phyloP scores from a whole-genome alignment of 1,140 invertebrate species.

The Drosophila burlai region DNA sequence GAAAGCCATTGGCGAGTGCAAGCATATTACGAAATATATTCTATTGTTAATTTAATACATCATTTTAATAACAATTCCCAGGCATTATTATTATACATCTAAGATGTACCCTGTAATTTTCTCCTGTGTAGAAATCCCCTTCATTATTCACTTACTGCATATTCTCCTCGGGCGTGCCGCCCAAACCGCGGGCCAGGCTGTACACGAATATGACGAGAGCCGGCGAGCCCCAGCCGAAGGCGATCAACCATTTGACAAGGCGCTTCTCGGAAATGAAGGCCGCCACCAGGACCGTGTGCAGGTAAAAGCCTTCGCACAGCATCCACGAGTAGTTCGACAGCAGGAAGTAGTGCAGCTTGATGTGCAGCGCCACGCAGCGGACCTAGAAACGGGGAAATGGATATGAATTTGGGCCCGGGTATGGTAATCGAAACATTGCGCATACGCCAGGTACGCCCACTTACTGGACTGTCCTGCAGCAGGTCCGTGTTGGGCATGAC shows the following conservation, averaged over 20 bases:
- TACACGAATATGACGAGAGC: slow-evolving; percentile 90
- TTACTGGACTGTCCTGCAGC: slow-evolving; percentile 86
- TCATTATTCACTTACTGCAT: slow-evolving; percentile 87
- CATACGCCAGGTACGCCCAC: slow-evolving; percentile 30
- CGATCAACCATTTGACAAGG: slow-evolving; percentile 92
- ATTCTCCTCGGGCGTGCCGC: slow-evolving; percentile 86
- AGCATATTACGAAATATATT: too few species aligned
- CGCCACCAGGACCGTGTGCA: slow-evolving; percentile 96
- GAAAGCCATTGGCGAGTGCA: too few species aligned
- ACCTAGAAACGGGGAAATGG: slow-evolving; percentile 9
- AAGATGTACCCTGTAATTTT: background rate
- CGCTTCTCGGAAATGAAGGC: slow-evolving; percentile 95
- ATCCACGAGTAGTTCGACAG: slow-evolving; percentile 98
- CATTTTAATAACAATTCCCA: background rate
- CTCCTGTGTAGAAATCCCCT: slow-evolving; percentile 4
- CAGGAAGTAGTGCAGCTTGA: slow-evolving; percentile 94
- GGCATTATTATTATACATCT: too few species aligned
- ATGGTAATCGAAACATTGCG: background rate
- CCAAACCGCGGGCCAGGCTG: slow-evolving; percentile 87
- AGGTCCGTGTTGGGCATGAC: slow-evolving; percentile 86
- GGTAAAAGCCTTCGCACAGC: slow-evolving; percentile 96
- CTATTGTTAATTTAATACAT: background rate
- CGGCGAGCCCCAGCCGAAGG: slow-evolving; percentile 94
- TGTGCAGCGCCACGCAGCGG: slow-evolving; percentile 92
- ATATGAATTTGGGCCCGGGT: background rate